Evolutionary conservation across 2,888 invertebrate species (phyloP), one percentile per base, ranked within the genome.

Genomic region (Maniola hyperantus): DNA sequence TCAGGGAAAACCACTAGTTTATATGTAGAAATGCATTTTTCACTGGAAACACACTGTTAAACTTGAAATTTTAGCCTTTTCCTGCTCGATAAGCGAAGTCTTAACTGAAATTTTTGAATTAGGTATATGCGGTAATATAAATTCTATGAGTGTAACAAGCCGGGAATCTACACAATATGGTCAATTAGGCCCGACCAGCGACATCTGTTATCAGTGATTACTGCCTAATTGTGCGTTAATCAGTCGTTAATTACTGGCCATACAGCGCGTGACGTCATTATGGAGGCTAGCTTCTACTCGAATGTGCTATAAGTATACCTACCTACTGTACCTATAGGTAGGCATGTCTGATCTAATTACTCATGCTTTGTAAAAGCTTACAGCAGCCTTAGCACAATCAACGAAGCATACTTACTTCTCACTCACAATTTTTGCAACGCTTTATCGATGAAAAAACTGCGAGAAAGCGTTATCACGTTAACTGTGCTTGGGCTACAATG

Each of bases 171-270:
- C 65, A 69, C 48, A 63, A 67, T 71, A 67, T 71, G 64, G 69
- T 57, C 65, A 68, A 70, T 71, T 66, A 71, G 65, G 54, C 64
- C 55, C 63, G 67, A 67, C 66, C 61, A 68, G 67, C 72, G 73
- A 76, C 79, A 80, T 79, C 77, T 81, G 83, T 79, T 81, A 82
- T 82, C 81, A 78, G 75, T 81, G 79, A 83, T 84, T 82, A 83
- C 75, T 70, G 75, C 76, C 83, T 87, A 87, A 87, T 87, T 87
- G 84, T 82, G 74, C 81, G 82, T 79, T 87, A 85, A 88, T 88
- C 84, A 87, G 84, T 75, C 79, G 76, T 80, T 85, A 87, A 87
- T 87, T 81, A 83, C 78, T 71, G 74, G 66, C 71, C 73, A 77
- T 74, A 76, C 75, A 69, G 67, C 73, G 76, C 77, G 78, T 85